Percentiles rank a stretch among this genome's conserved stretches.
Conservation (phyloP, 2,888 invertebrate genomes). For the Melieria omissa region DNA sequence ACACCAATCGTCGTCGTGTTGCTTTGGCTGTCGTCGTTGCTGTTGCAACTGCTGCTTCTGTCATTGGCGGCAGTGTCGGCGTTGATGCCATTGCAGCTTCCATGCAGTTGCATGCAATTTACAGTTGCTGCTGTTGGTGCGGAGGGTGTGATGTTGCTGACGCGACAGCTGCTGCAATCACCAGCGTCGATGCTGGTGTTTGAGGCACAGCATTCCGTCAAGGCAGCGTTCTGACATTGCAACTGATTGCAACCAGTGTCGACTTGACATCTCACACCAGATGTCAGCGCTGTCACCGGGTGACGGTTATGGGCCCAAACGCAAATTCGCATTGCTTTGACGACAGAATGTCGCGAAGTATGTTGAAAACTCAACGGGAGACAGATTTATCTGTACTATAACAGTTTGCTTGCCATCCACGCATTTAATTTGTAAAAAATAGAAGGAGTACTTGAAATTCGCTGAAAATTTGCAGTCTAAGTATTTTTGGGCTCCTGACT, state of each 20-base stretch:
- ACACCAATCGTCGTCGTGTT: slow-evolving; percentile 44
- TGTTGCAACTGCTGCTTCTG: neutral
- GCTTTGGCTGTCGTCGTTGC: neutral
- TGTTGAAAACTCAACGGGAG: no score
- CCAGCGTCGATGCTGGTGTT: slow-evolving; percentile 20
- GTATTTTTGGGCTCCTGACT: no score
- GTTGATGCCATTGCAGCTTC: neutral
- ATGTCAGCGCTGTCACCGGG: neutral
- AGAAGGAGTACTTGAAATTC: no score
- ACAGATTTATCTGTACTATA: no score
- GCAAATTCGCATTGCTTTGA: no score
- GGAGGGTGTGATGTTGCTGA: slow-evolving; percentile 10
- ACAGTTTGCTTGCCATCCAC: no score
- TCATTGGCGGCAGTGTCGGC: neutral
- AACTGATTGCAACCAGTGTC: neutral
- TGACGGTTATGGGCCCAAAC: no score
- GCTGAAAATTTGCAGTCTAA: no score
- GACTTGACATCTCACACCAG: slow-evolving; percentile 25
- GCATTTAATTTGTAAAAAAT: no score
- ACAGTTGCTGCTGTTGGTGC: neutral
- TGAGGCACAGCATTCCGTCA: slow-evolving; percentile 35
- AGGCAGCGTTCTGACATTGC: slow-evolving; percentile 21
- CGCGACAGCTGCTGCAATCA: slow-evolving; percentile 16
- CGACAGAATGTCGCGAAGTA: no score
- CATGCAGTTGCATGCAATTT: neutral